Evolutionary conservation across 1,140 invertebrate genomes (phyloP).

Genomic region (Euschistus heros): DNA sequence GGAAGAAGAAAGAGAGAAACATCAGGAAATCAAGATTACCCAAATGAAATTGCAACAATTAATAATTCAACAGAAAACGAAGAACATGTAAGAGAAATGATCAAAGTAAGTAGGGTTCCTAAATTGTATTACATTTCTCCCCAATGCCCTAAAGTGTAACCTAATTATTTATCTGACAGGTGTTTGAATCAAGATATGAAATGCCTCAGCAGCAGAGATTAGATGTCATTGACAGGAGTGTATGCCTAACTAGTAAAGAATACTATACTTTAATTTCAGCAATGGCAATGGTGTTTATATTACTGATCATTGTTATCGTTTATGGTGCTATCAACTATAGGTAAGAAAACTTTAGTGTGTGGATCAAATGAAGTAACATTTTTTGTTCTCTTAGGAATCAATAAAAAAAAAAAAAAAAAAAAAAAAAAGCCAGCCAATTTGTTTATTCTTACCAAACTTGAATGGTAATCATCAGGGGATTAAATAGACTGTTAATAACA

Average conservation of each 20-base stretch:
- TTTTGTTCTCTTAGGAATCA: not conserved
- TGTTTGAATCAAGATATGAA: conserved; percentile 60
- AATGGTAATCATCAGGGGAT: too few species aligned
- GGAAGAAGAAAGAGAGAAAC: conserved; percentile 51
- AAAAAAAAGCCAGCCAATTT: too few species aligned
- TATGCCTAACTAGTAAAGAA: conserved; percentile 60
- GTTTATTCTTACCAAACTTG: too few species aligned
- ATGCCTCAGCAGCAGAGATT: conserved; percentile 46
- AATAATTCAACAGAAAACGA: conserved; percentile 38
- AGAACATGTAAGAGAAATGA: conserved; percentile 74
- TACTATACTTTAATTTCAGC: conserved; percentile 66
- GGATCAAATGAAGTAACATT: conserved; percentile 7
- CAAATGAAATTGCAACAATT: conserved; percentile 9
- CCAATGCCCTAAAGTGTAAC: not conserved
- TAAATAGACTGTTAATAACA: too few species aligned
- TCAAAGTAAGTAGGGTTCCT: conserved; percentile 48
- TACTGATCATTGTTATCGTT: conserved; percentile 52
- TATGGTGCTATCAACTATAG: conserved; percentile 55
- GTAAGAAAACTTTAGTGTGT: conserved; percentile 37
- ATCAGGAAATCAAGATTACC: not conserved
- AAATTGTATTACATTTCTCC: not conserved
- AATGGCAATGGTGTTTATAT: conserved; percentile 53
- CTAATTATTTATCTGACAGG: conserved; percentile 33
- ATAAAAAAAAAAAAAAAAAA: not conserved
- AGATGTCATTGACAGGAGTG: conserved; percentile 45